Base-by-base conservation (phyloP, 2,797 vertebrate species). In the Manis pentadactyla region DNA sequence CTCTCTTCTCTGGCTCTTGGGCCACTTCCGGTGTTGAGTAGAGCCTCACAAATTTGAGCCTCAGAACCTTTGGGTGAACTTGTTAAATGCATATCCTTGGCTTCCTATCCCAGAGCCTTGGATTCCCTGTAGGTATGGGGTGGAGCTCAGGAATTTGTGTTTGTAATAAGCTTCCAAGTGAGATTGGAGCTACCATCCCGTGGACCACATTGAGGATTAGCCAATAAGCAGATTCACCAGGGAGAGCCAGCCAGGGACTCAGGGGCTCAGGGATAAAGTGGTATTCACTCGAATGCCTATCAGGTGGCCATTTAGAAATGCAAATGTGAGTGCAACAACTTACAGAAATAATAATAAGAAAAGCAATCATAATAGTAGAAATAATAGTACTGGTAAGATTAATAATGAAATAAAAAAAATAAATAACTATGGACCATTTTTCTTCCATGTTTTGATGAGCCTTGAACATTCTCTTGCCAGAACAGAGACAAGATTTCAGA, bases 401-500 rank as follows among this genome's bases (percentile, higher is more conserved):
- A 51, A 78, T 91, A 82, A 86, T 34, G 27, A 77, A 96, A 29
- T 34, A 78, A 68, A 29, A 83, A 59, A 55, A 90, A 69, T 53
- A 92, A 89, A 63, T 90, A 74, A 49, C 42, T 55, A 46, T 31
- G 17, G 31, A 42, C 71, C 27, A 15, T 66, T 91, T 96, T 75
- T 31, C 15, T 42, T 71, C n/a, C 7, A 2, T 25, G 23, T 90
- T 78, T 91, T 75, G 53, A 79, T 46, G 34, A 89, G 31, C 68
- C 37, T n/a, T 59, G 31, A 81, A 57, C 7, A 1, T 77, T 10
- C 69, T 78, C 34, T 95, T 86, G 51, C 91, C 73, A 71, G 63
- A 34, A 55, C 94, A 94, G 77, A 94, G 90, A 92, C 17, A 71
- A 75, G 73, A 95, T 97, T 96, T 86, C 91, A 21, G 69, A 91